phyloP scores from a whole-genome alignment of 2,797 vertebrate species.

The Otolemur crassicaudatus region DNA sequence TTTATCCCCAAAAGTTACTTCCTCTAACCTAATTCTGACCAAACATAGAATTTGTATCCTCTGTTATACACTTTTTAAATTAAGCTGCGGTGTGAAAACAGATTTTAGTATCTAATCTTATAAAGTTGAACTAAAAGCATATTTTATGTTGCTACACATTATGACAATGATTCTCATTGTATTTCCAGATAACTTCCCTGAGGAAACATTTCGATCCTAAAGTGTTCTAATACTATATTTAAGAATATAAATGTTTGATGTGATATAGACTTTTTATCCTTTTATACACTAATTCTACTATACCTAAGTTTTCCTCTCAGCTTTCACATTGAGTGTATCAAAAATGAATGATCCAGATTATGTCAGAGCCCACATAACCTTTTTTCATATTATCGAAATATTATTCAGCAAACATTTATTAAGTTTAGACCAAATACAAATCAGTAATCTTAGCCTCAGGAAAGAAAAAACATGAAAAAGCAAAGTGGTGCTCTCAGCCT shows the following conservation, averaged over 20 bases:
- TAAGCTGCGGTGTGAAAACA: not conserved
- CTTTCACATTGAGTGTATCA: not conserved
- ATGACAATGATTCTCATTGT: not conserved
- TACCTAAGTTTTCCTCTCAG: not conserved
- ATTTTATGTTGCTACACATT: not conserved
- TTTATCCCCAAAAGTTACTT: not conserved
- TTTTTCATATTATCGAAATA: not conserved
- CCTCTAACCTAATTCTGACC: not conserved
- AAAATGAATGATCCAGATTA: not conserved
- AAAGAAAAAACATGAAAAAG: not conserved
- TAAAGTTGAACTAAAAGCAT: not conserved
- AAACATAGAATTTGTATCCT: not conserved
- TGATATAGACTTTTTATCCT: not conserved
- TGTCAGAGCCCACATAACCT: not conserved
- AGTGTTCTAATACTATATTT: not conserved
- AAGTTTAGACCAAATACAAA: not conserved
- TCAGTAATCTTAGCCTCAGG: not conserved
- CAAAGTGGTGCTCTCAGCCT: not conserved
- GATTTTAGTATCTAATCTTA: not conserved
- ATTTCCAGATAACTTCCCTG: not conserved
- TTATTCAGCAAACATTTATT: not conserved
- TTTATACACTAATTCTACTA: not conserved
- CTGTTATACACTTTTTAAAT: not conserved
- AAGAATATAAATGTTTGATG: not conserved
- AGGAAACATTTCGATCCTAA: not conserved